Evolutionary conservation across 2,888 invertebrate species (phyloP).

Genomic region (Parnassius apollo): DNA sequence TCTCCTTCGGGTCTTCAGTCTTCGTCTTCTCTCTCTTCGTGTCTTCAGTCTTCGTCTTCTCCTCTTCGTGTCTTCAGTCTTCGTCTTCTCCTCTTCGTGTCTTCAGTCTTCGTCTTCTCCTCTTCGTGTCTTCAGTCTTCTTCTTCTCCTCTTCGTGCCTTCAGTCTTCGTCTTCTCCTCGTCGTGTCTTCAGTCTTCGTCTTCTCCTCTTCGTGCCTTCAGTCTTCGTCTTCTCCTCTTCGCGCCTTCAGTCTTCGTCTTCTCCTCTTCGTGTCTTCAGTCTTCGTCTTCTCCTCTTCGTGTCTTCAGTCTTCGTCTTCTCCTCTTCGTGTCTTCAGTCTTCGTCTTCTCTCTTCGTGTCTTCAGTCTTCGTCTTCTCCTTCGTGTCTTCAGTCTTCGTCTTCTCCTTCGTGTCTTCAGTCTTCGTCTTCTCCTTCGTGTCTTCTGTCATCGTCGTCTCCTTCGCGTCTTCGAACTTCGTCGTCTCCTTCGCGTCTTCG

Average conservation of each 20-base stretch:
- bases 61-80: no score
- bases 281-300: constrained; percentile 9
- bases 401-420: neutral
- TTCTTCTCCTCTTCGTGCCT: neutral
- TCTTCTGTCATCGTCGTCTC: constrained; percentile 20
- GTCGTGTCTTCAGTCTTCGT: constrained; percentile 6
- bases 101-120: no score
- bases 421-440: constrained; percentile 20
- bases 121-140: neutral
- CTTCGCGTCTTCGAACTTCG: neutral
- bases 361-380: neutral
- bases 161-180: neutral
- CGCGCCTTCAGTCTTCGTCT: neutral
- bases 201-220: constrained; percentile 8
- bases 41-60: neutral
- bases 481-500: neutral
- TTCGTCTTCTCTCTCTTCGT: neutral
- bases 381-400: constrained; percentile 3
- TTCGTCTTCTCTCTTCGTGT: neutral
- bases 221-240: constrained; percentile 3
- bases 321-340: constrained; percentile 3
- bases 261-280: neutral
- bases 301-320: neutral
- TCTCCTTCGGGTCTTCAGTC: no score
- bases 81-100: no score